phyloP scores from a whole-genome alignment of 2,888 invertebrate species.

The Dicyrtomina minuta region DNA sequence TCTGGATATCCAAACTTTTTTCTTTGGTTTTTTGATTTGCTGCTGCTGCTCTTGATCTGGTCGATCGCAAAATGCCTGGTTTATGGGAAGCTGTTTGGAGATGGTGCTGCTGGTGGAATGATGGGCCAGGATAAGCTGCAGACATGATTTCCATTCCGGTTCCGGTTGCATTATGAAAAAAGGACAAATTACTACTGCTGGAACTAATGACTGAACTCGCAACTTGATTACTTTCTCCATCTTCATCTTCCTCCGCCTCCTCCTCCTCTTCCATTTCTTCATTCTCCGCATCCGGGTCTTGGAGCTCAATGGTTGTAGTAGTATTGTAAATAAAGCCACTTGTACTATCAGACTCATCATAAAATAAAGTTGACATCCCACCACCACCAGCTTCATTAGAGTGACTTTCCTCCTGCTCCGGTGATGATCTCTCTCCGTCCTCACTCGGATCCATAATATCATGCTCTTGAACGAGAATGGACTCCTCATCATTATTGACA shows the following conservation, averaged over 20 bases:
- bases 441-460: background rate
- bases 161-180: too few relatives aligned
- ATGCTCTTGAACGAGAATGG: background rate
- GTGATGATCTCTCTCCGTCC: background rate
- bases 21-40: background rate
- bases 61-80: too few relatives aligned
- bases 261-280: background rate
- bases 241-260: background rate
- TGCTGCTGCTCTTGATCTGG: too few relatives aligned
- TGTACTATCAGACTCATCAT: constrained; percentile 11
- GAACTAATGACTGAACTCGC: too few relatives aligned
- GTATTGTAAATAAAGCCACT: background rate
- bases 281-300: background rate
- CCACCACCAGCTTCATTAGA: background rate
- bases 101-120: too few relatives aligned
- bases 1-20: constrained; percentile 21
- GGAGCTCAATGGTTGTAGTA: background rate
- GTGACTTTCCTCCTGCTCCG: too few relatives aligned
- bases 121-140: too few relatives aligned
- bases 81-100: too few relatives aligned
- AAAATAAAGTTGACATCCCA: background rate
- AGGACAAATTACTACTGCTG: too few relatives aligned
- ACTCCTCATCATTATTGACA: background rate
- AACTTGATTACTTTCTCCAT: background rate
- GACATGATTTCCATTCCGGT: too few relatives aligned